Evolutionary conservation across 2,113 vertebrate species (phyloP).

Genomic region (Platichthys stellatus): DNA sequence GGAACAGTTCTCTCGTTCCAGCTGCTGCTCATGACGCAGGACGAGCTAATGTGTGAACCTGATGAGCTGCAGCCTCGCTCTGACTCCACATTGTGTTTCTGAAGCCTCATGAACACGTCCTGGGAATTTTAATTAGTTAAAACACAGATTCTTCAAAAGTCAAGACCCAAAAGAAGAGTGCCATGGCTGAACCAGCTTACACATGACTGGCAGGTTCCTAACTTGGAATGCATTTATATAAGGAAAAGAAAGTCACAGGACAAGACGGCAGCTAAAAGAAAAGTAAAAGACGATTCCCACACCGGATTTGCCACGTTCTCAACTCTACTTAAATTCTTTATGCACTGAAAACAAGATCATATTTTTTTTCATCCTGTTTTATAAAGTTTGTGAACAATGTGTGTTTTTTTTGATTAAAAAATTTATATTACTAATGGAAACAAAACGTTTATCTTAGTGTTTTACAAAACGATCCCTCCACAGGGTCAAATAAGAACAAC

Average conservation of each 20-base stretch:
- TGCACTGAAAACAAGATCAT: not conserved
- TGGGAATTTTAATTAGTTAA: not conserved
- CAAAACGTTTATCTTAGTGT: too few species aligned
- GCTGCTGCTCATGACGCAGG: conserved; percentile 9
- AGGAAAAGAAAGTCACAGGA: too few species aligned
- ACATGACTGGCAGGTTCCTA: too few species aligned
- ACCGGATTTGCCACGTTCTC: too few species aligned
- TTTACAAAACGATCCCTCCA: not conserved
- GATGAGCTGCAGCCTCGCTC: conserved; percentile 21
- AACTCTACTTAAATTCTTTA: not conserved
- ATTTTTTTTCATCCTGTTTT: too few species aligned
- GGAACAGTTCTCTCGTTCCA: not conserved
- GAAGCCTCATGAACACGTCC: not conserved
- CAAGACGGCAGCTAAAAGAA: not conserved
- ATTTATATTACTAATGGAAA: too few species aligned
- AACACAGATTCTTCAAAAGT: not conserved
- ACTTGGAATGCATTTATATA: too few species aligned
- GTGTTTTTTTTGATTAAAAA: too few species aligned
- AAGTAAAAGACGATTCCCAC: too few species aligned
- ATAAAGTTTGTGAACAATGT: too few species aligned
- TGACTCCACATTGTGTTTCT: not conserved
- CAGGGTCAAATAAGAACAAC: not conserved
- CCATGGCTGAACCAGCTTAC: too few species aligned
- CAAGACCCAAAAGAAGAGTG: too few species aligned
- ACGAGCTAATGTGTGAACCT: conserved; percentile 18